These are phyloP conservation scores for Ciconia boyciana DNA, from an alignment of 2,113 vertebrate species.

Conservation along the genomic window DNA sequence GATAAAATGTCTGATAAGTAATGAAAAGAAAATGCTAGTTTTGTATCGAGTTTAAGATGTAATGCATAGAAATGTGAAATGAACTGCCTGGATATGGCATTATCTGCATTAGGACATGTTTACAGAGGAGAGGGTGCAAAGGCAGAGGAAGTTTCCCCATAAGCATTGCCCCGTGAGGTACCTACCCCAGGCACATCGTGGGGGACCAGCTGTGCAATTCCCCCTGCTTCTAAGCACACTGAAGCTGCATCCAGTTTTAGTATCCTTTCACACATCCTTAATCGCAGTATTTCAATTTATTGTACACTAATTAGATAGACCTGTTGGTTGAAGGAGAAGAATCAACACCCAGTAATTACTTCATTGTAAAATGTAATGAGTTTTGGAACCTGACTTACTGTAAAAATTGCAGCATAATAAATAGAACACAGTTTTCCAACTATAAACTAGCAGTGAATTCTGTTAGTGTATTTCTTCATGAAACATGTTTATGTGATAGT, in stretches of 20 bases:
- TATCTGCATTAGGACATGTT: not conserved
- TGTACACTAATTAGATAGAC: conserved; percentile 73
- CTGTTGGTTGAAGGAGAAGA: conserved; percentile 70
- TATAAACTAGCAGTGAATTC: conserved; percentile 80
- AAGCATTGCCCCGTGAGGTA: not conserved
- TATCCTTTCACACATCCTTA: conserved; percentile 51
- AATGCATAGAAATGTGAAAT: not conserved
- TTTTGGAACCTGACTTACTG: conserved; percentile 69
- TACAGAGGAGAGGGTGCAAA: not conserved
- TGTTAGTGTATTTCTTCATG: conserved; percentile 84
- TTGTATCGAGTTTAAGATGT: not conserved
- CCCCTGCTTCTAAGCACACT: not conserved
- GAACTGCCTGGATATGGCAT: not conserved
- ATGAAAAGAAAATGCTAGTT: conserved; percentile 23
- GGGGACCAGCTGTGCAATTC: not conserved
- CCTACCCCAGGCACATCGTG: not conserved
- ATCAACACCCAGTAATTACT: conserved; percentile 74
- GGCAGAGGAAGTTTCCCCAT: not conserved
- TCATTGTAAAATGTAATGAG: conserved; percentile 78
- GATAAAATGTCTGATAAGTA: conserved; percentile 38
- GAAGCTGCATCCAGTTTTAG: not conserved
- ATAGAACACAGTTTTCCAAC: conserved; percentile 75
- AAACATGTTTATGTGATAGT: conserved; percentile 88
- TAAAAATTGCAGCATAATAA: conserved; percentile 77
- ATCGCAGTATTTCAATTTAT: conserved; percentile 68